A percentile compares a stretch with the other conserved stretches of the same genome.
These are phyloP conservation scores for Dryadula phaetusa DNA, from an alignment of 2,888 invertebrate genomes.

Conservation along the genomic window DNA sequence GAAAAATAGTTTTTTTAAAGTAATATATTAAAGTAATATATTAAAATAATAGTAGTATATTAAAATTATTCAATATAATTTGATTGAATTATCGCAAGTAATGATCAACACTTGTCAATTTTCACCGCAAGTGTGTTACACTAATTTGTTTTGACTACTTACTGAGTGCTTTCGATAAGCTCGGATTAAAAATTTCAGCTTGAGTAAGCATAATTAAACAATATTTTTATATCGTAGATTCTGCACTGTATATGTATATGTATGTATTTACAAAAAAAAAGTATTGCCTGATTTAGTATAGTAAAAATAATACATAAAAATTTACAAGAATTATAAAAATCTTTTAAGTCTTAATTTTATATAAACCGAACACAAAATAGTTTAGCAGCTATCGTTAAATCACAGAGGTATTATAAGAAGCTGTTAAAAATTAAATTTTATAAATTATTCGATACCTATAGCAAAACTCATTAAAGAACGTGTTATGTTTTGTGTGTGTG, in stretches of 20 bases:
- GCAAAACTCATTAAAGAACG: conserved; percentile 5
- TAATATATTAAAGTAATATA: no score
- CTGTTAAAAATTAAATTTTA: not conserved
- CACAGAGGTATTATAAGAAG: conserved; percentile 1
- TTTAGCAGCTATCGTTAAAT: not conserved
- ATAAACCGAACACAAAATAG: no score
- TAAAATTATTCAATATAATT: not conserved
- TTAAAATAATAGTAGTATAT: not conserved
- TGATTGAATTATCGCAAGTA: conserved; percentile 19
- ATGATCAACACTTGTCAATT: conserved; percentile 20
- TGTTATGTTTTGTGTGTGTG: no score
- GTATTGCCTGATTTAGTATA: no score
- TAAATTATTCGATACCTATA: conserved; percentile 2
- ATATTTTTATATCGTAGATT: not conserved
- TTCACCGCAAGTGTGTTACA: conserved; percentile 19
- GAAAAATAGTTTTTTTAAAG: no score
- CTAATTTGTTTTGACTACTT: conserved; percentile 26
- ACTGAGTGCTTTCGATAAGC: conserved; percentile 16
- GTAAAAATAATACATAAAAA: not conserved
- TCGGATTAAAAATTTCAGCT: not conserved
- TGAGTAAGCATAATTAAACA: not conserved
- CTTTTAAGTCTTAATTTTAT: no score
- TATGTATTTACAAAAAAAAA: not conserved
- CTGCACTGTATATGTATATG: not conserved
- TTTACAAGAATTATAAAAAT: not conserved